Evolutionary conservation across 1,140 invertebrate species (phyloP), one percentile per base, ranked within the genome.

Genomic region (Arion vulgaris): DNA sequence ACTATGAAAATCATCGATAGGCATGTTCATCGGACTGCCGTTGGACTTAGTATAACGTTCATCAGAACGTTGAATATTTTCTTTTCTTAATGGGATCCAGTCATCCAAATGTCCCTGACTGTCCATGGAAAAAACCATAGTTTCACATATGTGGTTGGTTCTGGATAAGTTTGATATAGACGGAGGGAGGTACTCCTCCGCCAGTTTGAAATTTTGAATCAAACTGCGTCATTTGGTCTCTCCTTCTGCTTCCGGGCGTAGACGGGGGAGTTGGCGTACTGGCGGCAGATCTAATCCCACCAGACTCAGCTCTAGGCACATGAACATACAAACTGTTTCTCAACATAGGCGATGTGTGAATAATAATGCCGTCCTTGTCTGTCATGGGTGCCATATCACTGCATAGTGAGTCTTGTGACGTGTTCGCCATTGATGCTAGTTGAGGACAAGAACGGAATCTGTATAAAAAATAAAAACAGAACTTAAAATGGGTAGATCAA

Each of bases 361-460:
- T 57, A 45, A 66, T 80, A 39, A 57, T 76, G 1, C 28, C 80
- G 66, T 69, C 71, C 36, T 53, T 74, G 34, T 84, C 85, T 11
- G 73, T 68, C 23, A 74, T 72, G 4, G 57, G 77, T 41, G 28
- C 69, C 19, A 88, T 71, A 53, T 83, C 83, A 77, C 85, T 69
- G 15, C 51, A 51, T 19, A 83, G 76, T 5, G 83, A 84, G 72
- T 83, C 74, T 76, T 82, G 81, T 17, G 68, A 28, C 45, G 73
- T 15, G 66, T 36, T 81, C 73, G 78, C 23, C 53, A 80, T 45
- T 4, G 81, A 72, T 26, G 81, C 82, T 66, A 89, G 82, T 53
- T 89, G 87, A 2, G 88, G 88, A 73, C 88, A 89, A 0, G 88
- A 89, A 19, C 88, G 78, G 39, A 84, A 86, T 32, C 87, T 84